Base-by-base conservation (phyloP, 2,888 invertebrate species). In the Cyaniris semiargus region DNA sequence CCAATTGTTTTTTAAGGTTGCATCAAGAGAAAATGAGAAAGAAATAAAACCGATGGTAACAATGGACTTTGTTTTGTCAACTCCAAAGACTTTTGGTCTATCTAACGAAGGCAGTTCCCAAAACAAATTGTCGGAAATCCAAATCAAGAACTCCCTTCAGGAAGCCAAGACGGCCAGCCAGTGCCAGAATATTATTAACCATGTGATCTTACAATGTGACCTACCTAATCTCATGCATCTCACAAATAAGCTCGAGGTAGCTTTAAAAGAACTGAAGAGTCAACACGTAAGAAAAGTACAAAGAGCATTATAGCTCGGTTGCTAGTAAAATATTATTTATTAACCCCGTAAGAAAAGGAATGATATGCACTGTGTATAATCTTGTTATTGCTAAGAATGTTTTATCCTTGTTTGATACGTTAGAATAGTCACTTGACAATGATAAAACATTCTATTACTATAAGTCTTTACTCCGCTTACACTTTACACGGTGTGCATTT, bases 201-300 rank as follows among this genome's bases (percentile, higher is more conserved):
- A 93, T 82, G 82, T 89, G n/a, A 80, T 94, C 44, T 80, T 95
- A 15, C 94, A 95, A 81, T 94, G 94, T 83, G 95, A 95, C 83
- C 85, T 95, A 78, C 93, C 93, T n/a, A 95, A 95, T 85, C 87
- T 95, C 81, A 78, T 94, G 44, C 90, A 95, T 82, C 83, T 95
- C 79, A 90, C 94, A 5, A 94, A 94, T 83, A 93, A 92, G 82
- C 84, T 95, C 76, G 95, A 95, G 78, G 90, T 92, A 82, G 95
- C 95, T 27, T 82, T 95, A 75, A 94, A 94, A 80, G 95, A 95
- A 86, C 94, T 95, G 1, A 94, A 93, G 80, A 95, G 94, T 82
- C 95, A 94, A 81, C 95, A 95, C 85, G 90, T 95, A 10, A 90
- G 94, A 8, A 94, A 94, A 86, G 92, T 95, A 70, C 93, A 94